phyloP scores from a whole-genome alignment of 2,113 vertebrate genomes.

The Sinosuthora webbiana region DNA sequence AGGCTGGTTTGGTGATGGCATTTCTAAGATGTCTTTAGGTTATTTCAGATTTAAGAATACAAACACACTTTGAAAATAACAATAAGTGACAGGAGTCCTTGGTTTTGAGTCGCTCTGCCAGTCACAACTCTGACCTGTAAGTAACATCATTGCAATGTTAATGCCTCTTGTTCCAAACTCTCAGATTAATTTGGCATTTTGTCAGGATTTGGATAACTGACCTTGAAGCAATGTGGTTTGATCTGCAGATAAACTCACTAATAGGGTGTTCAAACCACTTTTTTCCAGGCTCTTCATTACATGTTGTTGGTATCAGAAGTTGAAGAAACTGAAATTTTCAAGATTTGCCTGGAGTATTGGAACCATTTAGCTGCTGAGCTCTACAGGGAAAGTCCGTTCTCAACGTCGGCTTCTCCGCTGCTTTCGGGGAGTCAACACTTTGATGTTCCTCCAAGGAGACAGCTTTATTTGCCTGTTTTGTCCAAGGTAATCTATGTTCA shows the following conservation, averaged over 20 bases:
- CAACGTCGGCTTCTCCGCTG: slow-evolving; percentile 91
- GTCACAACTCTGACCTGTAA: background rate
- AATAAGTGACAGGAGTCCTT: background rate
- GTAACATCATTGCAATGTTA: background rate
- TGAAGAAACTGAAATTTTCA: slow-evolving; percentile 98
- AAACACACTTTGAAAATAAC: background rate
- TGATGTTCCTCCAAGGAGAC: slow-evolving; percentile 93
- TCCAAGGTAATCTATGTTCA: slow-evolving; percentile 85
- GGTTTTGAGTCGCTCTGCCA: background rate
- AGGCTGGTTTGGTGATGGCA: background rate
- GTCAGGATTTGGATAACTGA: background rate
- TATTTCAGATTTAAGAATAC: background rate
- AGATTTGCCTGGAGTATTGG: slow-evolving; percentile 99
- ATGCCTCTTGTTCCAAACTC: background rate
- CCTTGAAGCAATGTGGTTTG: background rate
- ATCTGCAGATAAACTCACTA: background rate
- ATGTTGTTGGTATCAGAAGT: slow-evolving; percentile 98
- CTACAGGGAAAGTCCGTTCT: slow-evolving; percentile 96
- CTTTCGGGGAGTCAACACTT: slow-evolving; percentile 96
- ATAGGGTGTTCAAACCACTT: background rate
- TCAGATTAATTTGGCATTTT: background rate
- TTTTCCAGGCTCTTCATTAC: slow-evolving; percentile 92
- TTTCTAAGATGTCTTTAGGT: background rate
- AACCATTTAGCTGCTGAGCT: slow-evolving; percentile 97
- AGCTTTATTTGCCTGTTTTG: slow-evolving; percentile 93